A percentile compares a stretch with the other conserved stretches of the same genome.
Evolutionary conservation across 1,140 invertebrate species (phyloP).

Genomic region (Listronotus bonariensis): DNA sequence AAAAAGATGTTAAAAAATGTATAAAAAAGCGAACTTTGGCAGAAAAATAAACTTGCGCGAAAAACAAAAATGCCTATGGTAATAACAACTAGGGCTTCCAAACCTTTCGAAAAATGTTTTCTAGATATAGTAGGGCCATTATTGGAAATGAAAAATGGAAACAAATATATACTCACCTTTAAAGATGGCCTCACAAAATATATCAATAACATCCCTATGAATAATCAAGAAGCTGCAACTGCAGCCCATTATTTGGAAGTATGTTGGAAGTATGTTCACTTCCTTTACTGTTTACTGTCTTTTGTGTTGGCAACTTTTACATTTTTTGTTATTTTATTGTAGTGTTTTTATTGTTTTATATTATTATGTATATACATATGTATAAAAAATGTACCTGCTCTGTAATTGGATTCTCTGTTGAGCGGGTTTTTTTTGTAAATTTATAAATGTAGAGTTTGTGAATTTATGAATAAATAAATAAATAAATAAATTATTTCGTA

Average conservation of each 20-base stretch:
- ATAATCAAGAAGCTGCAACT: constrained; percentile 37
- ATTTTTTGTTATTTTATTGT: too few species aligned
- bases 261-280: too few species aligned
- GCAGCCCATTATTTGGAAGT: constrained; percentile 42
- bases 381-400: too few species aligned
- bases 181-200: constrained; percentile 45
- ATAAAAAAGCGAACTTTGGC: constrained; percentile 31
- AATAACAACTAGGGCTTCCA: constrained; percentile 42
- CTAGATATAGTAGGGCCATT: constrained; percentile 14
- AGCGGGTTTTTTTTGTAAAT: too few species aligned
- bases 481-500: constrained; percentile 39
- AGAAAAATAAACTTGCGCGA: constrained; percentile 22
- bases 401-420: too few species aligned
- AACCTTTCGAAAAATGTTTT: constrained; percentile 12
- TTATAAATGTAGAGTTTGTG: too few species aligned
- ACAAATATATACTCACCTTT: constrained; percentile 53
- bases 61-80: constrained; percentile 40
- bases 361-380: too few species aligned
- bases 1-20: constrained; percentile 32
- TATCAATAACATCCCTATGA: constrained; percentile 39
- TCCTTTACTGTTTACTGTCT: too few species aligned
- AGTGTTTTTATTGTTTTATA: too few species aligned
- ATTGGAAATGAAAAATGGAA: constrained; percentile 34
- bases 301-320: too few species aligned
- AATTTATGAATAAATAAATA: too few species aligned